Percentiles rank a stretch among this genome's conserved stretches.
These are phyloP conservation scores for Austrofundulus limnaeus DNA, from an alignment of 2,113 vertebrate genomes.

Conservation along the genomic window DNA sequence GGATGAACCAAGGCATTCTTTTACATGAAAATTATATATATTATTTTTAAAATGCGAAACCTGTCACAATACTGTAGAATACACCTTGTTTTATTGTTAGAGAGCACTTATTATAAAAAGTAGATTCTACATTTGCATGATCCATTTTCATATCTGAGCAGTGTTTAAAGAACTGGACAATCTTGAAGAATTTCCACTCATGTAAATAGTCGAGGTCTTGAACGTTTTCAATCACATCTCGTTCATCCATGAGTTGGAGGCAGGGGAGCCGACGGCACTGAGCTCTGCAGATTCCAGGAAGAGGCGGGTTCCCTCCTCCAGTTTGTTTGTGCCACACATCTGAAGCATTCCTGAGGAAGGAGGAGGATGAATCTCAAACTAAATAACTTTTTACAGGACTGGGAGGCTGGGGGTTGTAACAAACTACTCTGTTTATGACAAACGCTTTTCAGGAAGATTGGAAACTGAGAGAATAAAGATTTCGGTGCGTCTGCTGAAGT, in stretches of 20 bases:
- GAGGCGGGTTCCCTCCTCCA: constrained; percentile 20
- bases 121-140: too few relatives aligned
- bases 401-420: not conserved
- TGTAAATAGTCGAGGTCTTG: constrained; percentile 1
- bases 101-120: too few relatives aligned
- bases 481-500: not conserved
- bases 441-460: not conserved
- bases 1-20: too few relatives aligned
- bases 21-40: too few relatives aligned
- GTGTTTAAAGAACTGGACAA: not conserved
- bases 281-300: constrained; percentile 40
- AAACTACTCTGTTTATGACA: not conserved
- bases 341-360: constrained; percentile 40
- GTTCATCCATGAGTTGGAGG: constrained; percentile 12
- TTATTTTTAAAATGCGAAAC: too few relatives aligned
- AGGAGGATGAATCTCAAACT: constrained; percentile 6
- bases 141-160: too few relatives aligned
- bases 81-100: too few relatives aligned
- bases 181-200: not conserved
- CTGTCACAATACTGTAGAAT: not conserved
- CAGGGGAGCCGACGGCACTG: constrained; percentile 13
- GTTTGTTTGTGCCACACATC: constrained; percentile 37
- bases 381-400: not conserved
- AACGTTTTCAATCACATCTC: constrained; percentile 20
- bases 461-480: not conserved